A percentile compares a stretch with the other conserved stretches of the same genome.
These are phyloP conservation scores for Neelides folsomi DNA, from an alignment of 2,888 invertebrate genomes.

Conservation along the genomic window DNA sequence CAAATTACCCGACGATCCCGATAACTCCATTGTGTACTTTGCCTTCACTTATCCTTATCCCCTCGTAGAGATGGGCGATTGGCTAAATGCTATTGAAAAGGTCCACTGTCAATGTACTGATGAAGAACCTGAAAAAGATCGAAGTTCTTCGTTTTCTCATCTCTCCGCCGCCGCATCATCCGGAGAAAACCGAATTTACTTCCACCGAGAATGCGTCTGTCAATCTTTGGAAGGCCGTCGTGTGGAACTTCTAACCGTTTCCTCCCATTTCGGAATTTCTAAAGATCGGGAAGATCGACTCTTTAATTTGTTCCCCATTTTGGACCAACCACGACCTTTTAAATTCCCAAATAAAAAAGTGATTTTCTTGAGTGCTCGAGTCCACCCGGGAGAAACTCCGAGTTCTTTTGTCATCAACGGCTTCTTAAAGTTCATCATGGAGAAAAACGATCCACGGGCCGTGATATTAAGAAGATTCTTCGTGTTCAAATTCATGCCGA, in stretches of 20 bases:
- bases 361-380: constrained; percentile 71
- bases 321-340: constrained; percentile 51
- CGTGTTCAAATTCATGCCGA: constrained; percentile 80
- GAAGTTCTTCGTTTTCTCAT: constrained; percentile 1
- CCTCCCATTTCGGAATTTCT: constrained; percentile 63
- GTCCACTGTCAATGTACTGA: constrained; percentile 36
- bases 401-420: constrained; percentile 83
- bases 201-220: constrained; percentile 64
- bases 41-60: constrained; percentile 86
- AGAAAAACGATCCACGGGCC: constrained; percentile 60
- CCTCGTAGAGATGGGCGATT: constrained; percentile 64
- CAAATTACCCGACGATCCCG: constrained; percentile 53
- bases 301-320: constrained; percentile 58
- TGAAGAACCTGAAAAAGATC: neutral
- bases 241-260: constrained; percentile 69
- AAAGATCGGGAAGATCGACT: constrained; percentile 57
- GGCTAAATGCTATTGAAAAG: constrained; percentile 53
- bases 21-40: constrained; percentile 59
- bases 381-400: constrained; percentile 86
- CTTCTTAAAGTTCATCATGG: constrained; percentile 62
- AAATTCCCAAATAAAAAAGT: constrained; percentile 68
- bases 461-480: constrained; percentile 56
- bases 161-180: constrained; percentile 2
- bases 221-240: constrained; percentile 62
- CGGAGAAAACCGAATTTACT: constrained; percentile 61